Percentiles rank a stretch among this genome's conserved stretches.
Conservation (phyloP, 2,888 invertebrate genomes). For the Willowsia nigromaculata region DNA sequence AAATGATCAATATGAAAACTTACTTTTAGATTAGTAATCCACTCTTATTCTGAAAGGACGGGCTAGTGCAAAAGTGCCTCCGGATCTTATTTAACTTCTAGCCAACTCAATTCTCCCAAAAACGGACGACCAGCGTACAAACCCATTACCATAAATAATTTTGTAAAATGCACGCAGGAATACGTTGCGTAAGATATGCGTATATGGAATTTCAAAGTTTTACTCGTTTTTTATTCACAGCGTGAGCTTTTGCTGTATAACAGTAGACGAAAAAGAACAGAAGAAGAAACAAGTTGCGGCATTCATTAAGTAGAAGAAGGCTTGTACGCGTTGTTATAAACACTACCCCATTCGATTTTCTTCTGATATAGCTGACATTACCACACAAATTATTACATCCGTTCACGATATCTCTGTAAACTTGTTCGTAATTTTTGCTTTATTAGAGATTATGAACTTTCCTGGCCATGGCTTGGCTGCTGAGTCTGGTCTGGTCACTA, state of each 20-base stretch:
- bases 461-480: neutral
- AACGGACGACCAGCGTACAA: neutral
- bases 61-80: neutral
- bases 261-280: neutral
- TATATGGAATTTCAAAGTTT: neutral
- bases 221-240: slow-evolving; percentile 34
- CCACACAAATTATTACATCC: slow-evolving; percentile 65
- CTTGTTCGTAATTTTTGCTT: neutral
- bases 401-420: neutral
- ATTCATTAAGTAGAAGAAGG: slow-evolving; percentile 3
- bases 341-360: neutral
- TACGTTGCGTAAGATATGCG: slow-evolving; percentile 24
- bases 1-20: neutral
- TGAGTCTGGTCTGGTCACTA: neutral
- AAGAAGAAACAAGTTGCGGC: neutral
- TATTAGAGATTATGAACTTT: neutral
- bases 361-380: slow-evolving; percentile 22
- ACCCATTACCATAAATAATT: slow-evolving; percentile 30
- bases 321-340: neutral
- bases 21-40: neutral
- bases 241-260: neutral
- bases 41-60: neutral
- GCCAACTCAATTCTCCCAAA: neutral
- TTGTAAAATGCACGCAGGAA: neutral
- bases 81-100: neutral